Evolutionary conservation across 2,797 vertebrate species (phyloP).

Genomic region (Enteromius anoplus): DNA sequence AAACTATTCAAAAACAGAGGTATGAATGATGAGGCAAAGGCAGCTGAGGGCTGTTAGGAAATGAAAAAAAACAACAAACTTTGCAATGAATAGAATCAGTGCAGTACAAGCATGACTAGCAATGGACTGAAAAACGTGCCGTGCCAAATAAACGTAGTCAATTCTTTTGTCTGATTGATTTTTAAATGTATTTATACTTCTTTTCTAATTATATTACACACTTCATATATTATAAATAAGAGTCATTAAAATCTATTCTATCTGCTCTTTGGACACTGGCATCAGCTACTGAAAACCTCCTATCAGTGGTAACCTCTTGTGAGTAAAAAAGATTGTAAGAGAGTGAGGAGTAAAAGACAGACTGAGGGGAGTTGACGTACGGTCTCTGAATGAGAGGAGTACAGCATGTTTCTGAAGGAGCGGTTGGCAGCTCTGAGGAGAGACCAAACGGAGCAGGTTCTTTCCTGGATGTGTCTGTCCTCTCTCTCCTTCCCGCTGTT

Average conservation of each 20-base stretch:
- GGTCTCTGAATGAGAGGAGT: conserved; percentile 94
- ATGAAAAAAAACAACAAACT: too few relatives aligned
- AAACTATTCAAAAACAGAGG: conserved; percentile 12
- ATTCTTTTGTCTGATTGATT: not conserved
- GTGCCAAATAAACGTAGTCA: not conserved
- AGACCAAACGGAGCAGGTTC: conserved; percentile 97
- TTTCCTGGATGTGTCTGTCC: conserved; percentile 91
- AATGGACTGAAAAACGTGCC: not conserved
- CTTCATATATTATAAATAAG: not conserved
- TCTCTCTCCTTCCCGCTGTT: conserved; percentile 96
- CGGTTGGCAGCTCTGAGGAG: conserved; percentile 92
- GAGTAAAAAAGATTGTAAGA: not conserved
- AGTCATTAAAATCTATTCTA: not conserved
- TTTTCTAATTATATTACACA: not conserved
- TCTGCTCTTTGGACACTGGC: not conserved
- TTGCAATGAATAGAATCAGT: not conserved
- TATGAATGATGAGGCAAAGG: not conserved
- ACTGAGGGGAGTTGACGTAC: conserved; percentile 75
- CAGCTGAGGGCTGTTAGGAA: not conserved
- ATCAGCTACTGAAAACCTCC: not conserved
- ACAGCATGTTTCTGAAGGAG: conserved; percentile 94
- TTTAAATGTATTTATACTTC: not conserved
- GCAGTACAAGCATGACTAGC: not conserved
- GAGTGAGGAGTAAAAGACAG: not conserved
- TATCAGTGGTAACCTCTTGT: not conserved